Percentiles rank a stretch among this genome's conserved stretches.
These are phyloP conservation scores for Corydoras maculifer DNA, from an alignment of 2,113 vertebrate species.

Conservation along the genomic window DNA sequence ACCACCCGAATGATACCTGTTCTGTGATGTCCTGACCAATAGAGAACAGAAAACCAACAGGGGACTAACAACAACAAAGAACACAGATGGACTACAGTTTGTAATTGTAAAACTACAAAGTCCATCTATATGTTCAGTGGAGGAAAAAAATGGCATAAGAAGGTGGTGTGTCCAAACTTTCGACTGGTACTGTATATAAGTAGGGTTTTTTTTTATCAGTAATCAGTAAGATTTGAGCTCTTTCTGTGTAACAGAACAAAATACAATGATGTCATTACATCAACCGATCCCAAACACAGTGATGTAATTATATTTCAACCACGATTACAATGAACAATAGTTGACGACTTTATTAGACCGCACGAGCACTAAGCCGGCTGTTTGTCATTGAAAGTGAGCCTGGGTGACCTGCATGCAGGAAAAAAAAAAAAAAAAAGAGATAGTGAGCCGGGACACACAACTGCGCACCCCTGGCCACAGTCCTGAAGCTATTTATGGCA, in stretches of 20 bases:
- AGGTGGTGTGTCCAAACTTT: too few species aligned
- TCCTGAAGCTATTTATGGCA: conserved; percentile 26
- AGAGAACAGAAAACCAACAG: too few species aligned
- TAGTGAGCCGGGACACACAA: conserved; percentile 47
- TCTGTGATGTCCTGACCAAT: too few species aligned
- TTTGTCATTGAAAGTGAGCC: conserved; percentile 52
- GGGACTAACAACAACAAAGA: too few species aligned
- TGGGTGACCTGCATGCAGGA: conserved; percentile 47
- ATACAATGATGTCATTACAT: not conserved
- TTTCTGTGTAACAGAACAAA: not conserved
- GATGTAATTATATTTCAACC: not conserved
- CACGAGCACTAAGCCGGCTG: conserved; percentile 40
- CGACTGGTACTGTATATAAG: too few species aligned
- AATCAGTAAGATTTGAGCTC: not conserved
- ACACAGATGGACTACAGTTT: too few species aligned
- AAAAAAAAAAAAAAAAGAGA: conserved; percentile 47
- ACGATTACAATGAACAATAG: conserved; percentile 4
- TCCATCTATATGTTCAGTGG: too few species aligned
- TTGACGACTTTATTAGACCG: conserved; percentile 34
- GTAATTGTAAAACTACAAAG: too few species aligned
- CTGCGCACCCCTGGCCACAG: conserved; percentile 4
- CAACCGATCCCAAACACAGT: not conserved
- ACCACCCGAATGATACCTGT: too few species aligned
- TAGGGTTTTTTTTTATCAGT: too few species aligned
- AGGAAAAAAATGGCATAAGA: too few species aligned